Percentiles rank a stretch among this genome's conserved stretches.
Evolutionary conservation across 2,888 invertebrate genomes (phyloP).

Genomic region (Ophraella communa): DNA sequence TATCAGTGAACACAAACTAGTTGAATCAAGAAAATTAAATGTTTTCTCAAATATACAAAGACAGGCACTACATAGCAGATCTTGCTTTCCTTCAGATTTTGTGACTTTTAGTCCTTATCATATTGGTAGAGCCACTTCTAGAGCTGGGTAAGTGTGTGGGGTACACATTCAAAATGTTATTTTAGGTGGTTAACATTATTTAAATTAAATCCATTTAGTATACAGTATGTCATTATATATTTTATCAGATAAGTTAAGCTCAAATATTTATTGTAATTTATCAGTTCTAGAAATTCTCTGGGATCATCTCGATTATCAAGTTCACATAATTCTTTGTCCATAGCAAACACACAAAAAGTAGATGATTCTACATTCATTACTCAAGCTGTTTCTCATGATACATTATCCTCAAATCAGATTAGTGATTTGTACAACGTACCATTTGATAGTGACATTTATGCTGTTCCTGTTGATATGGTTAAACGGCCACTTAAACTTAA

Average conservation of each 20-base stretch:
- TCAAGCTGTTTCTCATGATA: conserved; percentile 87
- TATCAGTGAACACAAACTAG: conserved; percentile 59
- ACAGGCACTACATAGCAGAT: conserved; percentile 45
- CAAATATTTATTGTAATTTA: not conserved
- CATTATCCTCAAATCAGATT: conserved; percentile 77
- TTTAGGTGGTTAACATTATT: not conserved
- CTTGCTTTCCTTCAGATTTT: conserved; percentile 66
- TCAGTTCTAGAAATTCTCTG: conserved; percentile 72
- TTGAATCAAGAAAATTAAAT: conserved; percentile 36
- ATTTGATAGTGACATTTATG: conserved; percentile 87
- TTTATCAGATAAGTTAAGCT: too few species aligned
- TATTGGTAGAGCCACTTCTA: conserved; percentile 65
- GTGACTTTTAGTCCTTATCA: conserved; percentile 69
- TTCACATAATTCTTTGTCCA: conserved; percentile 82
- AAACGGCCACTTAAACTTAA: conserved; percentile 65
- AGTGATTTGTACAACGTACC: conserved; percentile 88
- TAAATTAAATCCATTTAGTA: too few species aligned
- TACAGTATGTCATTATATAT: too few species aligned
- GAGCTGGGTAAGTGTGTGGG: not conserved
- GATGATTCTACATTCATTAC: conserved; percentile 89
- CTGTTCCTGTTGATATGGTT: conserved; percentile 83
- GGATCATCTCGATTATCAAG: conserved; percentile 81
- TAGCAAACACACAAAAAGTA: conserved; percentile 73
- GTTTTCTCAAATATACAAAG: conserved; percentile 38
- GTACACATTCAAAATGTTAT: not conserved